Conservation (phyloP, 2,113 vertebrate species). For the Entosphenus tridentatus region DNA sequence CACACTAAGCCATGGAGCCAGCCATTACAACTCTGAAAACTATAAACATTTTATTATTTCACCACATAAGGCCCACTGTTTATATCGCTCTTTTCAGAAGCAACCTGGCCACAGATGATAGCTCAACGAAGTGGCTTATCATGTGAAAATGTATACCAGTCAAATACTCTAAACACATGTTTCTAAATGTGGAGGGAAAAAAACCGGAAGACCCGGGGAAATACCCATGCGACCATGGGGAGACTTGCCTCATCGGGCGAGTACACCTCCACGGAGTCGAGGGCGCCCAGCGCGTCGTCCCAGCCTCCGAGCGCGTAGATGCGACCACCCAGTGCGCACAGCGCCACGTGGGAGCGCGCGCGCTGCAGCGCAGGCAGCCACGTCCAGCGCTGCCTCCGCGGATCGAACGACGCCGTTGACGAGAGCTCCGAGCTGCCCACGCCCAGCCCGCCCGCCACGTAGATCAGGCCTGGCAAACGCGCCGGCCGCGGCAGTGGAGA, state of each 20-base stretch:
- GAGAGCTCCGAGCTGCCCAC: constrained; percentile 60
- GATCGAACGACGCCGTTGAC: constrained; percentile 68
- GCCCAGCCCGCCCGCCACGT: constrained; percentile 70
- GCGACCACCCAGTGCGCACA: constrained; percentile 60
- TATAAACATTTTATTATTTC: too few relatives aligned
- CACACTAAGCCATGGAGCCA: too few relatives aligned
- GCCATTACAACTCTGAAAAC: too few relatives aligned
- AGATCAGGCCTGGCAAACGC: constrained; percentile 48
- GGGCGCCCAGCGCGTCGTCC: constrained; percentile 63
- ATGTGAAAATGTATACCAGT: too few relatives aligned
- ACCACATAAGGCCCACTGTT: too few relatives aligned
- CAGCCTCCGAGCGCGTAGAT: constrained; percentile 81
- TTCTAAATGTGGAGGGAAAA: too few relatives aligned
- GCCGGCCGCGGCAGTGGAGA: background rate
- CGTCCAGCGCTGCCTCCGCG: constrained; percentile 61
- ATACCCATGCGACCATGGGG: too few relatives aligned
- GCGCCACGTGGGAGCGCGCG: constrained; percentile 61
- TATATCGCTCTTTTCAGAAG: too few relatives aligned
- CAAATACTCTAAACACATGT: too few relatives aligned
- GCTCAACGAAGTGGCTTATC: too few relatives aligned
- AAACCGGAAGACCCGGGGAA: too few relatives aligned
- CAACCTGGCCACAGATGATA: too few relatives aligned
- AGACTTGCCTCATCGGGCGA: constrained; percentile 64
- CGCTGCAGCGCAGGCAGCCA: constrained; percentile 60
- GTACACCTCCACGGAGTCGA: constrained; percentile 74